These are phyloP conservation scores for Paramormyrops kingsleyae DNA, from an alignment of 2,113 vertebrate genomes.

Conservation along the genomic window DNA sequence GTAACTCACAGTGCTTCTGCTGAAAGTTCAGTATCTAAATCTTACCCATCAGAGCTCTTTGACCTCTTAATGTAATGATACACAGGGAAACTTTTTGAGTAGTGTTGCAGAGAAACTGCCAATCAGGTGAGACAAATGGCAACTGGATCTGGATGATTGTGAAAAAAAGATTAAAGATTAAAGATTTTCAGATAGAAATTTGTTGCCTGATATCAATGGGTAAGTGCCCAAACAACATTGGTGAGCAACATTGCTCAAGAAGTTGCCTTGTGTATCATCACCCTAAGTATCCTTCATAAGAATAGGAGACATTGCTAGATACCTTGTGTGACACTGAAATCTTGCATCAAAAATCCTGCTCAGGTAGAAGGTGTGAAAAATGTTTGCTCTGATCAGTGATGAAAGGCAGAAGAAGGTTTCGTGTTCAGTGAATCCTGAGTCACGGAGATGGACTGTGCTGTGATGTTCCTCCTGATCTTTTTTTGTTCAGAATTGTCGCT, in stretches of 20 bases:
- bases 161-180: too few species aligned
- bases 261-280: not conserved
- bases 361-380: constrained; percentile 24
- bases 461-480: not conserved
- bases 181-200: not conserved
- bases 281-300: constrained; percentile 5
- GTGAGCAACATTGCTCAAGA: not conserved
- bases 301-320: constrained; percentile 30
- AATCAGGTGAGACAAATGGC: not conserved
- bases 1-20: not conserved
- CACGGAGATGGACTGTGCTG: not conserved
- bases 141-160: not conserved
- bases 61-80: not conserved
- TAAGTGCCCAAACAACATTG: not conserved
- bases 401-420: not conserved
- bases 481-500: not conserved
- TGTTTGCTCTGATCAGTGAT: not conserved
- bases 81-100: not conserved
- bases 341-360: constrained; percentile 38
- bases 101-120: not conserved
- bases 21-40: not conserved
- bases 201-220: not conserved
- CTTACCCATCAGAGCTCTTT: not conserved
- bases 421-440: not conserved
- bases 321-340: constrained; percentile 45